Evolutionary conservation across 2,113 vertebrate genomes (phyloP).

Genomic region (Halcyon malimbica): DNA sequence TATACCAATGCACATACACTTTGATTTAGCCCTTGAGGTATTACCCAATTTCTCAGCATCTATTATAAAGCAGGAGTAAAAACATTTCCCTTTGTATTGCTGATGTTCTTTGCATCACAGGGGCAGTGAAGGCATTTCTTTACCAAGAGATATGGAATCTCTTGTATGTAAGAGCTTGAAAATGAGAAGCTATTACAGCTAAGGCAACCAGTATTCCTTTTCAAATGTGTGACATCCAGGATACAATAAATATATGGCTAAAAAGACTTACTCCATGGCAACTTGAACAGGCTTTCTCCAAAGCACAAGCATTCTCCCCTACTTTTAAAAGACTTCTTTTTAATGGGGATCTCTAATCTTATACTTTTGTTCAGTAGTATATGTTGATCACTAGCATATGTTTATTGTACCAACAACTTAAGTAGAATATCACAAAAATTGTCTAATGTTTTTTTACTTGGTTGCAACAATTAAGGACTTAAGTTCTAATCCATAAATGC

Average conservation of each 20-base stretch:
- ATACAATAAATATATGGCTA: background rate
- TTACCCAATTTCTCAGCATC: background rate
- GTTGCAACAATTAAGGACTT: background rate
- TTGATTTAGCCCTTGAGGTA: background rate
- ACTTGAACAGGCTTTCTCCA: background rate
- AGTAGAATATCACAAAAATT: background rate
- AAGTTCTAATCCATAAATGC: background rate
- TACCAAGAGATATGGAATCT: background rate
- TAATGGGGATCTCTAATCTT: background rate
- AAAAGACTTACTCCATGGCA: background rate
- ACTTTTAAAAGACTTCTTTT: background rate
- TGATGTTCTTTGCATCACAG: background rate
- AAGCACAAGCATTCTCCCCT: background rate
- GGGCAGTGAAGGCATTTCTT: background rate
- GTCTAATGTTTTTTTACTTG: background rate
- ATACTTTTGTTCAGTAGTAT: background rate
- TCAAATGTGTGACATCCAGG: accelerated
- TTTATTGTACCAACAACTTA: background rate
- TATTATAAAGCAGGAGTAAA: background rate
- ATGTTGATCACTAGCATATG: background rate
- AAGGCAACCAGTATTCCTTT: background rate
- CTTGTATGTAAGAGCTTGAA: background rate
- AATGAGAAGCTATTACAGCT: background rate
- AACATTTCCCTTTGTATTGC: background rate
- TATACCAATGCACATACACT: background rate